These are phyloP conservation scores for Theodoxus fluviatilis DNA, from an alignment of 2,888 invertebrate genomes.

Conservation along the genomic window DNA sequence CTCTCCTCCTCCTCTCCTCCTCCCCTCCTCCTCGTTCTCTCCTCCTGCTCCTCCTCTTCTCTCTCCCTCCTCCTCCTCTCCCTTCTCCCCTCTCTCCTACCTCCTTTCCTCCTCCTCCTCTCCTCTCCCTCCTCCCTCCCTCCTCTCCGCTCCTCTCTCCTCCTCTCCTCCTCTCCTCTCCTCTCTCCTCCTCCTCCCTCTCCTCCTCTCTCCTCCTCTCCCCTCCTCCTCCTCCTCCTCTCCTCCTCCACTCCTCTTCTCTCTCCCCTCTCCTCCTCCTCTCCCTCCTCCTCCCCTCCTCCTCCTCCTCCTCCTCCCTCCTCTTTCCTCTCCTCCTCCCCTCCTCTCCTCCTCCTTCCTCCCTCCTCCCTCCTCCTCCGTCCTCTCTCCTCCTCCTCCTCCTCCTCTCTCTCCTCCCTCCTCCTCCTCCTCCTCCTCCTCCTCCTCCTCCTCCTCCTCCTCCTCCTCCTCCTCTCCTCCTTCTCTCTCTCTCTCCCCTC, in stretches of 20 bases:
- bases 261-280: not conserved
- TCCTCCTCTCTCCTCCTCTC: not conserved
- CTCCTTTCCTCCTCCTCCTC: not conserved
- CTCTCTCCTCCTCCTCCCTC: not conserved
- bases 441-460: not conserved
- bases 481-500: not conserved
- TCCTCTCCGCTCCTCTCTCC: not conserved
- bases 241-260: not conserved
- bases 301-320: not conserved
- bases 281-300: not conserved
- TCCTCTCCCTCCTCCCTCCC: not conserved
- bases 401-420: not conserved
- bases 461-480: not conserved
- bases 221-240: not conserved
- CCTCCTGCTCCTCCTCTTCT: not conserved
- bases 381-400: not conserved
- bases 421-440: not conserved
- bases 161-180: not conserved
- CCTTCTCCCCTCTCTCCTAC: not conserved
- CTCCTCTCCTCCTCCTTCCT: not conserved
- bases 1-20: not conserved
- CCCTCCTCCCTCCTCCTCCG: not conserved
- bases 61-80: not conserved
- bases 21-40: not conserved
- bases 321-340: not conserved